Evolutionary conservation across 2,797 vertebrate species (phyloP), one percentile per base, ranked within the genome.

Genomic region (Etheostoma nigrum): DNA sequence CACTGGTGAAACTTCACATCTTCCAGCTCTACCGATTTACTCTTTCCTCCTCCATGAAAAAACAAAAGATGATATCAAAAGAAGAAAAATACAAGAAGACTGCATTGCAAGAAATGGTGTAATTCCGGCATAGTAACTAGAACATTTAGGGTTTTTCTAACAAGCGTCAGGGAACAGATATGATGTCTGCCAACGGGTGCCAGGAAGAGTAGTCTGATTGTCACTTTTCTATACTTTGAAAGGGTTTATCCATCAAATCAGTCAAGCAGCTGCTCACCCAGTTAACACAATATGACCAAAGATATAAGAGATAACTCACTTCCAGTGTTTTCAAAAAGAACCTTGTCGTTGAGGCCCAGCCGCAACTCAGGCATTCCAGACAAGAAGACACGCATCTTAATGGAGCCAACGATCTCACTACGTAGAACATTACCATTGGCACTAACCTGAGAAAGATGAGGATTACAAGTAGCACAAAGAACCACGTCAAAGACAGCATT

Each of bases 261-360:
- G 14, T 51, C 27, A 61, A 44, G 15, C 36, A 49, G 42, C 67
- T 44, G 8, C 15, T 36, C 3, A 16, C 1, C 0, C 4, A 51
- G 40, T 16, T 10, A 15, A 19, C 49, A 61, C 18, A 57, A 27
- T 4, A 27, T 30, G 7, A 30, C 19, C 13, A 1, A 68, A 49
- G 12, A n/a, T 25, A 12, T 4, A 18, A 40, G 44, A 19, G 19
- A 49, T 47, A 85, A 99, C 98, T 99, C 94, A 99, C 98, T 96
- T 93, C 98, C 98, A 30, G 98, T 99, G 75, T 99, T 99, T 86
- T 99, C 98, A 58, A 99, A 99, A 82, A 99, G 95, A 79, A 99
- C 98, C 92, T 99, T 99, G 93, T 99, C 98, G 0, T 99, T 99
- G 15, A 99, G 92, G 9, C 98, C 98, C 1, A 99, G 93, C 23